A percentile compares a stretch with the other conserved stretches of the same genome.
These are phyloP conservation scores for Falco cherrug DNA, from an alignment of 2,797 vertebrate genomes.

Conservation along the genomic window DNA sequence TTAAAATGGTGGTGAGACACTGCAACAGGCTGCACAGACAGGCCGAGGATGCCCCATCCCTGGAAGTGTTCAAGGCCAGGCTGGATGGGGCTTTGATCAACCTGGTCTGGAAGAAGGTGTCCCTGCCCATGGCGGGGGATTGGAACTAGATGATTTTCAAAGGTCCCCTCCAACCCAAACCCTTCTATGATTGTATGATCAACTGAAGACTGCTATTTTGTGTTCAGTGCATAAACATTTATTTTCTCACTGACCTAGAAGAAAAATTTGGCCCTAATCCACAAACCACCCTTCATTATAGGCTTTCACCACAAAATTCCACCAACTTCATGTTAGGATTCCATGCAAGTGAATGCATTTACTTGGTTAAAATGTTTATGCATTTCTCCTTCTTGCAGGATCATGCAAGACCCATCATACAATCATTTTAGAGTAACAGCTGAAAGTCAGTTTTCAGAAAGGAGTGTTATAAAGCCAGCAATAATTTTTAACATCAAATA, in stretches of 20 bases:
- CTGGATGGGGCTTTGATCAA: too few species aligned
- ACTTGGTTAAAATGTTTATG: neutral
- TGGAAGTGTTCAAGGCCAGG: too few species aligned
- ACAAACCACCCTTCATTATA: neutral
- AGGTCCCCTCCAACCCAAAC: too few species aligned
- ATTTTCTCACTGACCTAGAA: neutral
- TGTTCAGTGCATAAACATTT: neutral
- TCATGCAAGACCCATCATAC: neutral
- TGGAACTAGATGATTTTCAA: too few species aligned
- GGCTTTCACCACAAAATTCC: neutral
- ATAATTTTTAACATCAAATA: neutral
- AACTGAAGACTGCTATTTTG: neutral
- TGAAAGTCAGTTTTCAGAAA: neutral
- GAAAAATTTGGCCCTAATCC: neutral
- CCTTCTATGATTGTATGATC: neutral
- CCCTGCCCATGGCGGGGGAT: too few species aligned
- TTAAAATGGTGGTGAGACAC: neutral
- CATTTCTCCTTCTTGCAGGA: neutral
- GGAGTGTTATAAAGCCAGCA: neutral
- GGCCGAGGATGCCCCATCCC: too few species aligned
- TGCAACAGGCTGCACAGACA: too few species aligned
- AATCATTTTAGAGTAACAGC: neutral
- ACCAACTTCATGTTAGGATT: neutral
- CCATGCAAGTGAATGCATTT: neutral
- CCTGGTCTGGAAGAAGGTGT: too few species aligned